Base-by-base conservation (phyloP, 92 coral and sea anemone genomes). In the Phymanthus crucifer region DNA sequence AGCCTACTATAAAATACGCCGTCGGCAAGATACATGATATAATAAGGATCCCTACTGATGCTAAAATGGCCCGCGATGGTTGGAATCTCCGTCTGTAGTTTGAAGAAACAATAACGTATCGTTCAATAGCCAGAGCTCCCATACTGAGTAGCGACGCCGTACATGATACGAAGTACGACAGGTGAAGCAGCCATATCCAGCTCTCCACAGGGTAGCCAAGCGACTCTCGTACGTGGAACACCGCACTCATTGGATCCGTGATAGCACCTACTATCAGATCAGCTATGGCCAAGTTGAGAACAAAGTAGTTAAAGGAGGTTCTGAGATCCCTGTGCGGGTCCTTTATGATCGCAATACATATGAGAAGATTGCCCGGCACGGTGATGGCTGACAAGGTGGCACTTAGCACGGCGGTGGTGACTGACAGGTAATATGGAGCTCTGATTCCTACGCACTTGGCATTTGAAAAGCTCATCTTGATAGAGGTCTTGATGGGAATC, bases 291-390 rank as follows among this genome's bases (percentile, higher is more conserved):
- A 94, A 74, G 73, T 94, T 93, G 78, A 92, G 87, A 8, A 93
- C 93, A 34, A 94, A 94, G 80, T 87, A 94, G 88, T 94, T 92
- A 50, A 94, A 94, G 54, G 96, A 90, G 17, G 94, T 85, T 64
- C 86, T 74, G 38, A 94, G 90, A 40, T 94, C 88, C 21, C 70
- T 84, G 71, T 90, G 85, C 7, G 98, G 98, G 81, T 94, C 98
- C 50, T 81, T 80, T 18, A 91, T 24, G 21, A 94, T 90, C 36
- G 97, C 90, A 27, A 94, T 73, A 37, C 94, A 90, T n/a, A 94
- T 89, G 3, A 94, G 81, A 24, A 92, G 87, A 71, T 94, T 94
- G 27, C 97, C 96, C 2, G 97, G 97, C 0, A 90, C 89, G 7
- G 98, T 94, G 32, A 94, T 50, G 29, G 87, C 69, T 18, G 90